These are phyloP conservation scores for Scaptomyza polygonia DNA, from an alignment of 2,888 invertebrate species.

Conservation along the genomic window DNA sequence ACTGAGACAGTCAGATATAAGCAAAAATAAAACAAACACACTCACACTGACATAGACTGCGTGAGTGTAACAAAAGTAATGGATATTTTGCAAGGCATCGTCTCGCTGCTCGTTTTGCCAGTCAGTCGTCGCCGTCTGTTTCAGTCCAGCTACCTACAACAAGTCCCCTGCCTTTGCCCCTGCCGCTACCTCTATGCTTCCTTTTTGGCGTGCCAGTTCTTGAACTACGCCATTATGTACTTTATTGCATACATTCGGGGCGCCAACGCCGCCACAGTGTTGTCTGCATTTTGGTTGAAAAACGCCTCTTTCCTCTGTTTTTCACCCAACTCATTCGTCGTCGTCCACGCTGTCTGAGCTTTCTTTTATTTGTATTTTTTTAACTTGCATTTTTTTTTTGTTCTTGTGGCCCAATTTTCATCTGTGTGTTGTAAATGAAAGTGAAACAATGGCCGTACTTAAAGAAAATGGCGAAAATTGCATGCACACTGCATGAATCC, in stretches of 20 bases:
- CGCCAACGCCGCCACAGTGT: conserved; percentile 52
- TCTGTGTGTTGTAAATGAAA: conserved; percentile 68
- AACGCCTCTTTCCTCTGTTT: conserved; percentile 68
- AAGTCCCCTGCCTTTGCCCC: background rate
- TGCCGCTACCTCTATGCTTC: background rate
- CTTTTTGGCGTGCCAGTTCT: conserved; percentile 64
- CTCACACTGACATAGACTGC: conserved; percentile 9
- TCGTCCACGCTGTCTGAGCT: conserved; percentile 46
- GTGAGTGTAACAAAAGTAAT: conserved; percentile 65
- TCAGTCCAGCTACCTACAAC: conserved; percentile 28
- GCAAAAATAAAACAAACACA: conserved; percentile 13
- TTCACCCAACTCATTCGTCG: background rate
- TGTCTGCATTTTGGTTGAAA: conserved; percentile 73
- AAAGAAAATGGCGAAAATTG: conserved; percentile 79
- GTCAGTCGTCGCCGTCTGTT: conserved; percentile 46
- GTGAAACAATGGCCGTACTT: conserved; percentile 76
- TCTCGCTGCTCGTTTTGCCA: conserved; percentile 55
- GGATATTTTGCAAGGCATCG: conserved; percentile 56
- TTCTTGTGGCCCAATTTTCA: conserved; percentile 73
- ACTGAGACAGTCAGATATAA: conserved; percentile 6
- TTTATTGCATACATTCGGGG: conserved; percentile 79
- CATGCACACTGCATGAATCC: conserved; percentile 63
- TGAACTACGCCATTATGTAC: conserved; percentile 80
- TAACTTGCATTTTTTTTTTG: conserved; percentile 25
- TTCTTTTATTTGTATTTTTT: conserved; percentile 30